phyloP scores from a whole-genome alignment of 2,888 invertebrate species.

The Eucera pruinosa region DNA sequence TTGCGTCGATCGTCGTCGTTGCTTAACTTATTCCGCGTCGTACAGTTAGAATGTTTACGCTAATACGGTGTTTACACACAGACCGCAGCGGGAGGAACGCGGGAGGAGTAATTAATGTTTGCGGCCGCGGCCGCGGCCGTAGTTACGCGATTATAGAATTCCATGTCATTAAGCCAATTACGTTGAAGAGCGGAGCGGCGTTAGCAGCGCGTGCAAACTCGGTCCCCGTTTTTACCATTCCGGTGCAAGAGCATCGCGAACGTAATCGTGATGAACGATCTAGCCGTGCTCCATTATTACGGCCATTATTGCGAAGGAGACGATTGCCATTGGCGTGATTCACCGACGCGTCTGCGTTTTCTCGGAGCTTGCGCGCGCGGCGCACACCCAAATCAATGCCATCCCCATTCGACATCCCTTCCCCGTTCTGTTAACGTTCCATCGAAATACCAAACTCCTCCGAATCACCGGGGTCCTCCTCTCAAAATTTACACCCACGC shows the following conservation, averaged over 20 bases:
- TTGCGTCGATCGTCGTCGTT: no score
- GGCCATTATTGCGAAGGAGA: conserved; percentile 66
- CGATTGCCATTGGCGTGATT: conserved; percentile 63
- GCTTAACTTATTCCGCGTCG: background rate
- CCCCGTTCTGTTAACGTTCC: no score
- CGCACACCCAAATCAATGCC: conserved; percentile 1
- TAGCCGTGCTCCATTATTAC: conserved; percentile 62
- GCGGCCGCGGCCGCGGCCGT: background rate
- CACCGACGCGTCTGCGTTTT: conserved; percentile 51
- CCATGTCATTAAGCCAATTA: conserved; percentile 44
- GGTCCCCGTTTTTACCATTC: conserved; percentile 39
- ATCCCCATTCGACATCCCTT: no score
- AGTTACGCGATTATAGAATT: conserved; percentile 43
- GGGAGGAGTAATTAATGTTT: conserved; percentile 25
- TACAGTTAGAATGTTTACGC: background rate
- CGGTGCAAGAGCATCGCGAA: conserved; percentile 36
- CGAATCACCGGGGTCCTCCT: no score
- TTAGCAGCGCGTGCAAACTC: conserved; percentile 31
- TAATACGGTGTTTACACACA: conserved; percentile 30
- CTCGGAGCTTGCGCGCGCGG: conserved; percentile 5
- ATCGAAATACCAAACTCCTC: no score
- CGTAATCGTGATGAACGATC: conserved; percentile 67
- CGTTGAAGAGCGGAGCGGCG: conserved; percentile 11
- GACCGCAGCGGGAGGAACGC: background rate
- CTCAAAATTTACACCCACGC: no score